Percentiles rank a stretch among this genome's conserved stretches.
phyloP scores from a whole-genome alignment of 2,888 invertebrate genomes.

The Chouioia cunea region DNA sequence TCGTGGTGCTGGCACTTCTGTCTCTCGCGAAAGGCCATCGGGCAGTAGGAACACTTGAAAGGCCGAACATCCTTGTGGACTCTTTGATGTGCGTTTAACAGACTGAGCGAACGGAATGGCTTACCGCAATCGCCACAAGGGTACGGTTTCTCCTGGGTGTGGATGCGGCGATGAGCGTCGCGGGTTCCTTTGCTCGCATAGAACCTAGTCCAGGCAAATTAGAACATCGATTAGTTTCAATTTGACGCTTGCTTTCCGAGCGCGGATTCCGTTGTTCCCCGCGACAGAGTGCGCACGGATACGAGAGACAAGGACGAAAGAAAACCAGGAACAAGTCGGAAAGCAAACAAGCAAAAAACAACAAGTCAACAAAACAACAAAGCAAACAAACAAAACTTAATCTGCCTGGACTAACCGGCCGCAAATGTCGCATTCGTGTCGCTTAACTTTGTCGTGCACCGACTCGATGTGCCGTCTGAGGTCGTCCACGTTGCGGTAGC shows the following conservation, averaged over 20 bases:
- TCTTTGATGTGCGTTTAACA: slow-evolving; percentile 70
- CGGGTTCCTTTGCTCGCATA: slow-evolving; percentile 53
- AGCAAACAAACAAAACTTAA: no score
- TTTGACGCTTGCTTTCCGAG: no score
- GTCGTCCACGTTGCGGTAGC: slow-evolving; percentile 59
- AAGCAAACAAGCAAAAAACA: no score
- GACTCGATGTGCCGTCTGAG: slow-evolving; percentile 71
- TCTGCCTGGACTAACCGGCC: slow-evolving; percentile 1
- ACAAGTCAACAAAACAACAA: no score
- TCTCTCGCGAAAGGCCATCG: slow-evolving; percentile 34
- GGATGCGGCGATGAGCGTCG: slow-evolving; percentile 65
- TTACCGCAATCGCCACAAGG: slow-evolving; percentile 67
- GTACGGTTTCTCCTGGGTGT: slow-evolving; percentile 66
- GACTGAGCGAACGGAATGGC: slow-evolving; percentile 70
- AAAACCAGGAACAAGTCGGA: no score
- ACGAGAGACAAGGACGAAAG: no score
- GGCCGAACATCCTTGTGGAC: slow-evolving; percentile 66
- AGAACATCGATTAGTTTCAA: no score
- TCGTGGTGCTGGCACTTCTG: slow-evolving; percentile 41
- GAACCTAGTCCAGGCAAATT: background rate
- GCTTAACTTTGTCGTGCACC: slow-evolving; percentile 61
- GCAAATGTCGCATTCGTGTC: slow-evolving; percentile 72
- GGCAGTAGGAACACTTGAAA: slow-evolving; percentile 65
- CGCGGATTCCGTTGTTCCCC: no score
- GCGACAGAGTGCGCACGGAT: no score